These are phyloP conservation scores for Anoplophora glabripennis DNA, from an alignment of 1,140 invertebrate genomes.

Conservation along the genomic window DNA sequence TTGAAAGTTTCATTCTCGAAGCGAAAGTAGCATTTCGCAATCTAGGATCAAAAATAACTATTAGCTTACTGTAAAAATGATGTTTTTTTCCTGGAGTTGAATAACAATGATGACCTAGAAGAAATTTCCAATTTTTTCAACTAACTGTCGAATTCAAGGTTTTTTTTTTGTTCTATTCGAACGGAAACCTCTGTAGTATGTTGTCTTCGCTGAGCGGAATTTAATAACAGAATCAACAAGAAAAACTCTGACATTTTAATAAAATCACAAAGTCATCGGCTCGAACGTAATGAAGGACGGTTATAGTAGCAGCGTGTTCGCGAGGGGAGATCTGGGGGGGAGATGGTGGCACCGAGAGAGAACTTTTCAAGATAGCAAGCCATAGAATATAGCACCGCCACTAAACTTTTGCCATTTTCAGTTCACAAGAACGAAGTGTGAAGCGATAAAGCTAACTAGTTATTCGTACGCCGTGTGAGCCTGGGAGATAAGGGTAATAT, in stretches of 20 bases:
- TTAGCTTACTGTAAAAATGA: no score
- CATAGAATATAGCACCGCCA: conserved; percentile 18
- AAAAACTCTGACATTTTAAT: conserved; percentile 34
- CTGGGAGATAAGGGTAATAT: conserved; percentile 12
- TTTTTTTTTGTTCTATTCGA: no score
- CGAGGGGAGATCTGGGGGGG: conserved; percentile 20
- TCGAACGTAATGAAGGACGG: conserved; percentile 28
- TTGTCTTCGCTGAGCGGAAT: not conserved
- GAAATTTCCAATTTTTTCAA: no score
- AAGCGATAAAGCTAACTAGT: conserved; percentile 31
- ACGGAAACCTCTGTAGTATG: no score
- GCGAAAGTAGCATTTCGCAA: no score
- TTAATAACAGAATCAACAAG: conserved; percentile 25
- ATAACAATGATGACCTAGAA: no score
- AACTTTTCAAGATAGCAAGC: conserved; percentile 23
- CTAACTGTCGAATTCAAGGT: no score
- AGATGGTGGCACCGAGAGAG: conserved; percentile 4
- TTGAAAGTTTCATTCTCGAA: no score
- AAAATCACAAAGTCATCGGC: conserved; percentile 27
- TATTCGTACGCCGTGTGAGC: conserved; percentile 14
- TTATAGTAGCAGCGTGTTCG: conserved; percentile 3
- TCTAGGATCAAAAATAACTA: no score
- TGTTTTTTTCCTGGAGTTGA: no score
- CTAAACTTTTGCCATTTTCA: conserved; percentile 34
- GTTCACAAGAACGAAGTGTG: conserved; percentile 30